These are phyloP conservation scores for Xenus cinereus DNA, from an alignment of 2,113 vertebrate genomes.

Conservation along the genomic window DNA sequence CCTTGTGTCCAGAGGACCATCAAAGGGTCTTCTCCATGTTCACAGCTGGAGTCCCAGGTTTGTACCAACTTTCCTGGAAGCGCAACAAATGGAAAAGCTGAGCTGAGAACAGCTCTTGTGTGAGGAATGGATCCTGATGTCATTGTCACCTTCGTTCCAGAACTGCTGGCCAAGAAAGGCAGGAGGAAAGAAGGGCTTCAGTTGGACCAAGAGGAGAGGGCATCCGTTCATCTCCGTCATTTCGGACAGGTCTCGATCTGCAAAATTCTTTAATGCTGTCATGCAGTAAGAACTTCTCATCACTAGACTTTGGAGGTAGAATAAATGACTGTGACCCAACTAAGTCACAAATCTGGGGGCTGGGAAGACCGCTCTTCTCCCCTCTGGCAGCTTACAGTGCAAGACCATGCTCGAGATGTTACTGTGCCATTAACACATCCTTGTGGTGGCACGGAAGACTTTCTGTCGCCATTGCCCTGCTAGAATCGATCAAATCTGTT, in stretches of 20 bases:
- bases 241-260: background rate
- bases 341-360: background rate
- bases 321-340: background rate
- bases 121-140: background rate
- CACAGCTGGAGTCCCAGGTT: background rate
- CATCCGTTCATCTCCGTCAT: background rate
- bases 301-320: background rate
- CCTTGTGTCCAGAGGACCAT: background rate
- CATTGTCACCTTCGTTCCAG: background rate
- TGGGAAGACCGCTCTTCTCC: background rate
- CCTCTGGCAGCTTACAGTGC: background rate
- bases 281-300: background rate
- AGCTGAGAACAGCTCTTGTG: background rate
- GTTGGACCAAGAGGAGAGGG: background rate
- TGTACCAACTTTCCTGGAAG: background rate
- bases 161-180: background rate
- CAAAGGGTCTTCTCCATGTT: background rate
- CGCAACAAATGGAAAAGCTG: background rate
- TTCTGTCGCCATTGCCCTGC: background rate
- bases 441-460: background rate
- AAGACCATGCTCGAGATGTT: background rate
- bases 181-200: background rate
- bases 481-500: background rate
- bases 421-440: background rate
- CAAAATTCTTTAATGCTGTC: background rate